Base-by-base conservation (phyloP, 2,888 invertebrate genomes). In the Andrena minutula region DNA sequence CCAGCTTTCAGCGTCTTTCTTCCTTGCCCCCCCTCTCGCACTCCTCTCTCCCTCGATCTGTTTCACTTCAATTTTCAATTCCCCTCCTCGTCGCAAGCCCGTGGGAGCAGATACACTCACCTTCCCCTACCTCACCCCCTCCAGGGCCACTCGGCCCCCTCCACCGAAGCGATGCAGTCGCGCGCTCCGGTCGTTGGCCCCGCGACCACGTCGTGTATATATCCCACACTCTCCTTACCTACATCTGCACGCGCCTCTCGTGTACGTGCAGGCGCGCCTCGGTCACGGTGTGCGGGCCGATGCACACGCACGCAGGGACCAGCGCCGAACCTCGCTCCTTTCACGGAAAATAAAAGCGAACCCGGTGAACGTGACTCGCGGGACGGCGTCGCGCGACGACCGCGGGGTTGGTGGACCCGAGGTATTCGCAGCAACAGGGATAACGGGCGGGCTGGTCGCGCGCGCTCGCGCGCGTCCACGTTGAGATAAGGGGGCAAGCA, bases 151-250 rank as follows among this genome's bases (percentile, higher is more conserved):
- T 61, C 51, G 47, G 30, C 69, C 69, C 60, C 64, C 78, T 60
- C 79, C 74, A 73, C 81, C 49, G 56, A 20, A 32, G 23, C 69
- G 32, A 49, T 49, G 78, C 90, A 89, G 90, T 92, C 91, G 92
- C 91, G 91, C 92, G 92, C 93, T 92, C 92, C 93, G 93, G 93
- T 93, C 93, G 92, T 93, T 93, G 92, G 88, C 93, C 93, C 89
- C 91, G 90, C 88, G 89, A 88, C 88, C 89, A 84, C 86, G 82
- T 80, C 86, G 83, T 85, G 75, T 85, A 80, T 83, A 88, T 85
- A 89, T 89, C 88, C 89, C 90, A 89, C 89, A 90, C 91, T 89
- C 87, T 85, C 83, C 83, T 86, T 82, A 84, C 77, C 83, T 82
- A 84, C 78, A 79, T 82, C 66, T 73, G 69, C 82, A 47, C 60